Conservation (phyloP, 2,113 vertebrate genomes). For the Microcebus lehilahytsara region DNA sequence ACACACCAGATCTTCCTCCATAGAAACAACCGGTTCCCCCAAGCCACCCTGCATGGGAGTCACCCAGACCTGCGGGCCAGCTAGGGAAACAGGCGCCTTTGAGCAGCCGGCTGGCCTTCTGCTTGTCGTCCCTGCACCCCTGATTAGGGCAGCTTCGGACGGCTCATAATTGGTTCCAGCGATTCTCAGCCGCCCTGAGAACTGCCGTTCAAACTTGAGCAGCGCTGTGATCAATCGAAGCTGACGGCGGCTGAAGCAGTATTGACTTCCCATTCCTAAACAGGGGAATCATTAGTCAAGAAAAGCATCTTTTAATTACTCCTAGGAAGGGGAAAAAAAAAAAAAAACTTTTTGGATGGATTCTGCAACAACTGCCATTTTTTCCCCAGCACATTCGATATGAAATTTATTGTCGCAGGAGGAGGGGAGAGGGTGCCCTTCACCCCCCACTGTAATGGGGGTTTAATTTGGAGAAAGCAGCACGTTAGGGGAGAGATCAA, state of each 20-base stretch:
- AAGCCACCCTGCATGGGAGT: rapidly evolving
- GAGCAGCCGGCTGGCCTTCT: constrained; percentile 69
- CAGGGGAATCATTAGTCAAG: constrained; percentile 93
- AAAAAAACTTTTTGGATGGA: constrained; percentile 87
- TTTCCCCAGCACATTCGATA: constrained; percentile 83
- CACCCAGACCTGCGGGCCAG: rapidly evolving
- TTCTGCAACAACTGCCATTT: constrained; percentile 82
- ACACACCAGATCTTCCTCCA: neutral
- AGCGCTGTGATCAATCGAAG: constrained; percentile 92
- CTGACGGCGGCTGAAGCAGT: constrained; percentile 88
- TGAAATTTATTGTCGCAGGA: constrained; percentile 87
- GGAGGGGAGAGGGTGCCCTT: constrained; percentile 58
- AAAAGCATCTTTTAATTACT: constrained; percentile 98
- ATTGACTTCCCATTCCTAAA: constrained; percentile 93
- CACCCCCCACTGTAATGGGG: constrained; percentile 73
- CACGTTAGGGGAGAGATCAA: constrained; percentile 87
- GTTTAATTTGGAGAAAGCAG: constrained; percentile 83
- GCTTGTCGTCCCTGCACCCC: constrained; percentile 61
- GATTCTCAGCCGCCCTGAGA: constrained; percentile 81
- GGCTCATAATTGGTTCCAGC: constrained; percentile 83
- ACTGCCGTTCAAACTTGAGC: constrained; percentile 78
- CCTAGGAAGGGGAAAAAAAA: constrained; percentile 72
- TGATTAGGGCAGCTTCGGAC: constrained; percentile 77
- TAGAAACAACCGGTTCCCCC: neutral
- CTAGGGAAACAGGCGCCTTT: neutral